Percentiles rank a stretch among this genome's conserved stretches.
Evolutionary conservation across 2,113 vertebrate genomes (phyloP).

Genomic region (Hipposideros armiger): DNA sequence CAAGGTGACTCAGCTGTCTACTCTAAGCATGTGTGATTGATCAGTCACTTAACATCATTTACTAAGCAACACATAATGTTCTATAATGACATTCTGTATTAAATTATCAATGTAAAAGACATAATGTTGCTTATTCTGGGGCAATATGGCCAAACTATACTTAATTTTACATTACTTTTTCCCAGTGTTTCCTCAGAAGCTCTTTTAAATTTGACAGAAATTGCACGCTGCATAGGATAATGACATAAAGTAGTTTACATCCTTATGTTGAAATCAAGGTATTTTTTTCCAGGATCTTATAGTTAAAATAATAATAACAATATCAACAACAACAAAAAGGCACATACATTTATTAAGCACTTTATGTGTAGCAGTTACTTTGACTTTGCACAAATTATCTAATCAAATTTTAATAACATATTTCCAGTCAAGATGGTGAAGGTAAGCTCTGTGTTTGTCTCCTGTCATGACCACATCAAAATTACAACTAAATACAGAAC

Average conservation of each 20-base stretch:
- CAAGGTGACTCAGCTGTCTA: conserved; percentile 33
- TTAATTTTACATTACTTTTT: conserved; percentile 53
- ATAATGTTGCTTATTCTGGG: neutral
- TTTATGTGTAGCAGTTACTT: neutral
- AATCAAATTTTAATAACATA: neutral
- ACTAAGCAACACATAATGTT: neutral
- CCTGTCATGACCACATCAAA: too few species aligned
- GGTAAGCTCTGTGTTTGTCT: too few species aligned
- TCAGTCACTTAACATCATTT: conserved; percentile 25
- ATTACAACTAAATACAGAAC: too few species aligned
- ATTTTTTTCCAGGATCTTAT: neutral
- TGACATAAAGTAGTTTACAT: neutral
- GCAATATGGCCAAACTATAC: conserved; percentile 5
- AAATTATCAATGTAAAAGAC: neutral
- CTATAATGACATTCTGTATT: neutral
- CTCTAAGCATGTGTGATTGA: neutral
- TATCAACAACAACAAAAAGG: neutral
- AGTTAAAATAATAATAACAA: conserved; percentile 39
- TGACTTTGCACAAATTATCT: neutral
- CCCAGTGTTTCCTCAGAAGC: neutral
- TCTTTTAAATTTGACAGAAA: neutral
- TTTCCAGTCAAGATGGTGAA: too few species aligned
- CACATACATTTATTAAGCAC: neutral
- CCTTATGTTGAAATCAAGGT: neutral
- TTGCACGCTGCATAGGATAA: neutral